phyloP scores from a whole-genome alignment of 2,113 vertebrate species.

The Rhagologus leucostigma region DNA sequence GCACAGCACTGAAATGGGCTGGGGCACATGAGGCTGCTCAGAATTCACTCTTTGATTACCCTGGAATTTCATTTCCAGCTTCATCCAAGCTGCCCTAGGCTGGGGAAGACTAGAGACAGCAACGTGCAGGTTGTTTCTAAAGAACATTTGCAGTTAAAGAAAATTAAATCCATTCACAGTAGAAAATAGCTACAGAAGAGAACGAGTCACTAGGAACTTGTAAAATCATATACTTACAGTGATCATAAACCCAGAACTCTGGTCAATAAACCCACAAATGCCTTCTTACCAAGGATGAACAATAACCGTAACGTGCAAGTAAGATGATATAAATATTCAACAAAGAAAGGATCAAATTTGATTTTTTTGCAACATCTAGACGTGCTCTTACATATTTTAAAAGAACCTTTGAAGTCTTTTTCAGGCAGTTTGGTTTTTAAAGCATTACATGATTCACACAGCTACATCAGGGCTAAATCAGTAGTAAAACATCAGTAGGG shows the following conservation, averaged over 20 bases:
- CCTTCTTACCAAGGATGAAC: not conserved
- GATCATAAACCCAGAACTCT: not conserved
- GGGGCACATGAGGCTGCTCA: not conserved
- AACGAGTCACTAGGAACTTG: not conserved
- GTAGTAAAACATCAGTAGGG: not conserved
- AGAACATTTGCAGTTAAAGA: not conserved
- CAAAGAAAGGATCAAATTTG: not conserved
- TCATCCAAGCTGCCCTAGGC: not conserved
- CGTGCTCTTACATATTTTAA: not conserved
- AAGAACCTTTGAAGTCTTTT: not conserved
- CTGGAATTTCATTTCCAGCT: not conserved
- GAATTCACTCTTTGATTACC: not conserved
- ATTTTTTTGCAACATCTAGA: not conserved
- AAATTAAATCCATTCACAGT: not conserved
- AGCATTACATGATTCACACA: not conserved
- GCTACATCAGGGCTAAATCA: not conserved
- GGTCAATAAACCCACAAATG: not conserved
- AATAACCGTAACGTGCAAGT: not conserved
- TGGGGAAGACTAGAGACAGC: not conserved
- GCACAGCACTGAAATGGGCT: not conserved
- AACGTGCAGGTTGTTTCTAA: not conserved
- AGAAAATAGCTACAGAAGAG: not conserved
- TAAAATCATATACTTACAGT: not conserved
- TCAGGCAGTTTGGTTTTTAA: not conserved
- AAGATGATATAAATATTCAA: constrained; percentile 27